Percentiles rank a stretch among this genome's conserved stretches.
Evolutionary conservation across 2,113 vertebrate genomes (phyloP).

Genomic region (Cinclus cinclus): DNA sequence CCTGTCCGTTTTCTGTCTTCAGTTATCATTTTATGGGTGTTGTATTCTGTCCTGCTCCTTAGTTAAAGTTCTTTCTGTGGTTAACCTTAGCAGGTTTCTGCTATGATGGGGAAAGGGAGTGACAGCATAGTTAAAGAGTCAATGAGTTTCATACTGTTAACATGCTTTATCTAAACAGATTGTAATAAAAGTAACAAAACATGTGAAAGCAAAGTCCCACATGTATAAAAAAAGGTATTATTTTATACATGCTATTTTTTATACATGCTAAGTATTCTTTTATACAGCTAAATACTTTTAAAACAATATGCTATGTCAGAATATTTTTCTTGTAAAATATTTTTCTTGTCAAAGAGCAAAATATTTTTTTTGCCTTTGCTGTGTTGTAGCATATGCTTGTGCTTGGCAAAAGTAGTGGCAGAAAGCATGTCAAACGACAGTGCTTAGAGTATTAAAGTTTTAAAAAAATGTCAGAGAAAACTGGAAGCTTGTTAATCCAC

Average conservation of each 20-base stretch:
- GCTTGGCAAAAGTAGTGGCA: constrained; percentile 49
- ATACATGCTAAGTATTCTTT: too few relatives aligned
- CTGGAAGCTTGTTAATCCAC: constrained; percentile 69
- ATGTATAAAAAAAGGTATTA: background rate
- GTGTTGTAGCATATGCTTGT: constrained; percentile 64
- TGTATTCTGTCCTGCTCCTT: background rate
- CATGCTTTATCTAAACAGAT: background rate
- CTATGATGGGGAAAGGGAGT: background rate
- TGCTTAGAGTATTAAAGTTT: constrained; percentile 75
- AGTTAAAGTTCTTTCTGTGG: background rate
- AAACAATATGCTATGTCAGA: background rate
- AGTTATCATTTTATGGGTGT: background rate
- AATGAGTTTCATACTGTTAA: background rate
- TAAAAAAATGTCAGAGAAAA: constrained; percentile 74
- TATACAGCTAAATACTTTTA: background rate
- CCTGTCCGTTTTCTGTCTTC: background rate
- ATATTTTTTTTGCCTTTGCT: background rate
- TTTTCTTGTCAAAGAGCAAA: background rate
- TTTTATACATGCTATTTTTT: background rate
- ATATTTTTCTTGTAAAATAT: background rate
- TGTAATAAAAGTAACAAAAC: background rate
- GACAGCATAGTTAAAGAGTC: background rate
- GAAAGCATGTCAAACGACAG: constrained; percentile 64
- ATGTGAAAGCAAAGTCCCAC: background rate
- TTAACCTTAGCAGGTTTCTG: background rate